Evolutionary conservation across 1,140 invertebrate species (phyloP).

Genomic region (Monochamus saltuarius): DNA sequence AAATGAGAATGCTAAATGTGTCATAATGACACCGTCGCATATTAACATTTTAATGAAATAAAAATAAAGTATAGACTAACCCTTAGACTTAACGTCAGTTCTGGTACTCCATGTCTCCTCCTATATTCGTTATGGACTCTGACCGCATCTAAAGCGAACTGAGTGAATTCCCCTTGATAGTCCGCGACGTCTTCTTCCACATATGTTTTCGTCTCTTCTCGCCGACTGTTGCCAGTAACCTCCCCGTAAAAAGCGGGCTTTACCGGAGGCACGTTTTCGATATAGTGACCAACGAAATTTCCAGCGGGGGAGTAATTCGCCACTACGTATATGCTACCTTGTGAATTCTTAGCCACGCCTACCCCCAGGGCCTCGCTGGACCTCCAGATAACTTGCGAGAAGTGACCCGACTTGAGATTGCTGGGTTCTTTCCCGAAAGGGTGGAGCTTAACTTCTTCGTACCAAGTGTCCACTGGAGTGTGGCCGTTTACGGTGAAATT

Average conservation of each 20-base stretch:
- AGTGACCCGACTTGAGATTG: constrained; percentile 68
- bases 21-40: too few species aligned
- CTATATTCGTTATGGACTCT: constrained; percentile 78
- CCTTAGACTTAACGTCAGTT: constrained; percentile 63
- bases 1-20: too few species aligned
- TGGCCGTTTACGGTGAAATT: constrained; percentile 66
- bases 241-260: constrained; percentile 26
- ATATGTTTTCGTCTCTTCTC: constrained; percentile 7
- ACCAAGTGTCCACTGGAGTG: constrained; percentile 77
- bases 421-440: constrained; percentile 66
- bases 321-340: constrained; percentile 77
- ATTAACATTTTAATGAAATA: too few species aligned
- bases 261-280: constrained; percentile 69
- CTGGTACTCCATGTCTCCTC: constrained; percentile 67
- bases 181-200: not conserved
- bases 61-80: constrained; percentile 53
- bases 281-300: constrained; percentile 78
- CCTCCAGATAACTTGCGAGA: constrained; percentile 81
- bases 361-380: constrained; percentile 75
- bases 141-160: constrained; percentile 65
- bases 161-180: constrained; percentile 14
- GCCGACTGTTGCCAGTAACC: constrained; percentile 6
- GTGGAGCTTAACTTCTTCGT: constrained; percentile 60
- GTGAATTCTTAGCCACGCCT: constrained; percentile 67
- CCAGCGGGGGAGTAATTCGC: constrained; percentile 86